These are phyloP conservation scores for Apocrypta bakeri DNA, from an alignment of 1,140 invertebrate genomes.

Conservation along the genomic window DNA sequence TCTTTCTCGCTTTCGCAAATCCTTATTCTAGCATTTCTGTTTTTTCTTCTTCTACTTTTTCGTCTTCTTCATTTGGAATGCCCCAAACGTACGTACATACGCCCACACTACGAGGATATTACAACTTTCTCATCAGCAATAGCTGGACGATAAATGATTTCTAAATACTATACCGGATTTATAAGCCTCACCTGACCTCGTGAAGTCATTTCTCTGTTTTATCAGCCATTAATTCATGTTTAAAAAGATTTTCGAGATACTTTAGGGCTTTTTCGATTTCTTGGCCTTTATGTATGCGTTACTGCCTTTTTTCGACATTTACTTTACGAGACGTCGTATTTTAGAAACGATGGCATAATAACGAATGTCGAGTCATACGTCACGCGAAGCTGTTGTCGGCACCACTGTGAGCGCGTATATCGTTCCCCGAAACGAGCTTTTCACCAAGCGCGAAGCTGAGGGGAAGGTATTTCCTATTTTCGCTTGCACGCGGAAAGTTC, in stretches of 20 bases:
- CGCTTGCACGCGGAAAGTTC: no score
- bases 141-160: conserved; percentile 35
- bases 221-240: background rate
- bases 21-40: background rate
- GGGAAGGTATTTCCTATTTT: no score
- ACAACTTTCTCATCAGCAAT: conserved; percentile 1
- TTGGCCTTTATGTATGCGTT: no score
- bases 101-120: background rate
- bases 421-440: no score
- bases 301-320: background rate
- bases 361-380: conserved; percentile 10
- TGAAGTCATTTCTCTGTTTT: background rate
- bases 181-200: background rate
- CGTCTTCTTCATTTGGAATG: conserved; percentile 12
- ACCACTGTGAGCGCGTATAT: no score
- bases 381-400: background rate
- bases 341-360: conserved; percentile 4
- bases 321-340: conserved; percentile 3
- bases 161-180: background rate
- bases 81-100: background rate
- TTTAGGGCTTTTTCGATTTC: no score
- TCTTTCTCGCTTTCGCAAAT: background rate
- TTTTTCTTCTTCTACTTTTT: conserved; percentile 23
- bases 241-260: background rate
- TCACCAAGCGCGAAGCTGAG: no score